Evolutionary conservation across 2,888 invertebrate species (phyloP).

Genomic region (Agelastica alni): DNA sequence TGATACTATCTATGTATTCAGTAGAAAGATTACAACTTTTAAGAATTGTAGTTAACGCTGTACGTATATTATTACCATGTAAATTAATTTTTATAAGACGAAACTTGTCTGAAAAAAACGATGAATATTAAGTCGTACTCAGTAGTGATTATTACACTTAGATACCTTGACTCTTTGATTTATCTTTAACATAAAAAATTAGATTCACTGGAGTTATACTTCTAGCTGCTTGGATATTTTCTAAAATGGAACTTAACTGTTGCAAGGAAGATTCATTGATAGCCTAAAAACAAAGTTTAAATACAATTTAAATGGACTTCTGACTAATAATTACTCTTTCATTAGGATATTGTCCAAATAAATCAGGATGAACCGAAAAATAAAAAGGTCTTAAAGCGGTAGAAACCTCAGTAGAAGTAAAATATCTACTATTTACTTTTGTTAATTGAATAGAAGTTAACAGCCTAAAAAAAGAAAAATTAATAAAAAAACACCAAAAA

Average conservation of each 20-base stretch:
- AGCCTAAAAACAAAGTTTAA: conserved; percentile 59
- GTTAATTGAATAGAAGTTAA: conserved; percentile 9
- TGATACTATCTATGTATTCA: conserved; percentile 81
- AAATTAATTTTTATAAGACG: conserved; percentile 76
- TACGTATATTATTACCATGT: conserved; percentile 69
- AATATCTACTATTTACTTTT: conserved; percentile 65
- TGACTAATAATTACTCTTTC: conserved; percentile 68
- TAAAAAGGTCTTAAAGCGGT: conserved; percentile 92
- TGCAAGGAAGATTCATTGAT: conserved; percentile 91
- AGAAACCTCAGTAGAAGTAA: conserved; percentile 81
- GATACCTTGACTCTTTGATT: conserved; percentile 48
- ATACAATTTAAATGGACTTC: background rate
- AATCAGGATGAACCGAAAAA: conserved; percentile 93
- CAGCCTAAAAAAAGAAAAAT: conserved; percentile 11
- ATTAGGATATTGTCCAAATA: conserved; percentile 89
- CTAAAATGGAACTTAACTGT: conserved; percentile 82
- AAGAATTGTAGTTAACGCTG: conserved; percentile 75
- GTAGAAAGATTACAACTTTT: conserved; percentile 83
- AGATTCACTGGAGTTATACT: conserved; percentile 67
- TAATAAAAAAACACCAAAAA: background rate
- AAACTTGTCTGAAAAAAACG: conserved; percentile 63
- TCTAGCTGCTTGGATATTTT: conserved; percentile 72
- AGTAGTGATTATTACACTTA: background rate
- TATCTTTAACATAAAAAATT: conserved; percentile 78
- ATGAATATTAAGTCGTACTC: conserved; percentile 4